Conservation (phyloP, 2,113 vertebrate species). For the Nyctereutes procyonoides region DNA sequence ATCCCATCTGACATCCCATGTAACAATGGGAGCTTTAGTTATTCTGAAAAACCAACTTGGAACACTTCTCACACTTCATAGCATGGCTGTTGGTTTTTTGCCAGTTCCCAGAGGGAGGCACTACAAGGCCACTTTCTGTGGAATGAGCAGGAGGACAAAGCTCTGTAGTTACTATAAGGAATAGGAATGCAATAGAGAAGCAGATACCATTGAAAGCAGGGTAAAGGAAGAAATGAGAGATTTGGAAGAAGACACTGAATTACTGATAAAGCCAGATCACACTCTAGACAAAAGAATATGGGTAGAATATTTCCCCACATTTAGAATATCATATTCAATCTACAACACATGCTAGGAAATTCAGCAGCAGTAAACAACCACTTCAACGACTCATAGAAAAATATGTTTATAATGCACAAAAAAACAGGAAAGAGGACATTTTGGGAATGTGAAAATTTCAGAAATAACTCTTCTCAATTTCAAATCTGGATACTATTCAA, state of each 20-base stretch:
- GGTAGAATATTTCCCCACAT: background rate
- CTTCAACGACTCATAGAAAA: background rate
- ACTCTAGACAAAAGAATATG: background rate
- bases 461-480: slow-evolving; percentile 35
- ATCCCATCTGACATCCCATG: background rate
- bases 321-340: background rate
- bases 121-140: background rate
- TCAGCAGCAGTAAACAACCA: background rate
- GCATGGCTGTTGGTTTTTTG: background rate
- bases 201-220: background rate
- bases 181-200: background rate
- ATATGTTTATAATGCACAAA: background rate
- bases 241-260: background rate
- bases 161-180: background rate
- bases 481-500: background rate
- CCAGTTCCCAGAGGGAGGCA: background rate
- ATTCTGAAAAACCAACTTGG: background rate
- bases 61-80: background rate
- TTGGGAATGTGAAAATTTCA: slow-evolving; percentile 29
- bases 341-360: background rate
- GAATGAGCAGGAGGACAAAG: background rate
- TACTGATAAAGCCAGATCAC: slow-evolving; percentile 10
- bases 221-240: background rate
- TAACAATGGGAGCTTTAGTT: background rate
- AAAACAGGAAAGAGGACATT: background rate